Base-by-base conservation (phyloP, 2,113 vertebrate genomes). In the Lipotes vexillifer region DNA sequence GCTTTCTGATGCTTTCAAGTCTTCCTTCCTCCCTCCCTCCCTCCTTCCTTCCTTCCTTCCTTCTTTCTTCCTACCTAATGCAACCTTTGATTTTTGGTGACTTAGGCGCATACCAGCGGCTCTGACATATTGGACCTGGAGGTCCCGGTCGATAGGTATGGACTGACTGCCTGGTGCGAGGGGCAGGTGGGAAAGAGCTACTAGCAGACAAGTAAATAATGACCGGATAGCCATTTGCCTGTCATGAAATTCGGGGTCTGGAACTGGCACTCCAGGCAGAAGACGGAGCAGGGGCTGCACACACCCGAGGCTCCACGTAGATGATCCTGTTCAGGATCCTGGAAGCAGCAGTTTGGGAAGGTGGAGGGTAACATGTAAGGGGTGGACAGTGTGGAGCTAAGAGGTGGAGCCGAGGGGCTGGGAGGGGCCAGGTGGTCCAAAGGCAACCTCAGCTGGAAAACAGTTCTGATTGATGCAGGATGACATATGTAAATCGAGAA, bases 401-500 rank as follows among this genome's bases (percentile, higher is more conserved):
- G 36, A 21, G 41, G 18, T 1, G 8, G 1, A 4, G 33, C 55
- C 8, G 15, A 38, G 8, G 0, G 12, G 69, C 2, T n/a, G n/a
- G 57, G 20, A 31, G 66, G 0, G 0, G 59, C n/a, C 63, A 31
- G 11, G 46, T n/a, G 71, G 49, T 15, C 52, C 41, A 3, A 3
- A 85, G 20, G 13, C 11, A 6, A 3, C 33, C 6, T 55, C 3
- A 5, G 31, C 20, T 31, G 36, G 46, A 63, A 9, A 27, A n/a
- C 44, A 14, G 63, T 2, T 38, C n/a, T 29, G n/a, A n/a, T 1
- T 4, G 2, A 36, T 2, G 11, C 7, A 27, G 38, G 87, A 11
- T 6, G 49, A 5, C 69, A 1, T 0, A 1, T 0, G 4, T 4
- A 25, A 18, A 66, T 6, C 1, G 14, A 21, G 44, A 18, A 2